Conservation (phyloP, 2,797 vertebrate genomes). For the Eupleurogrammus muticus region DNA sequence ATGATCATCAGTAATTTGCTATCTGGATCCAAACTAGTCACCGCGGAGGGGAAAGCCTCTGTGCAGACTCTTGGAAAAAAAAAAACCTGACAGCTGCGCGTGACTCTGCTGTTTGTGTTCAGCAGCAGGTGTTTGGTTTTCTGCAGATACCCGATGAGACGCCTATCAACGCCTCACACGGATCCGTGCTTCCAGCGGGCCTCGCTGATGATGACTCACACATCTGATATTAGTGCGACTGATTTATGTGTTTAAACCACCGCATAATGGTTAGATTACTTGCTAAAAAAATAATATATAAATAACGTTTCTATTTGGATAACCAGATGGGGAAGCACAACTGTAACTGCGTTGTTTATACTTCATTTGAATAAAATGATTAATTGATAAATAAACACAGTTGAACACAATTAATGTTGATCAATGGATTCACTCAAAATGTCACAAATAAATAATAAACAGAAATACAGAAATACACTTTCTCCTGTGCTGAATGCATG, state of each 20-base stretch:
- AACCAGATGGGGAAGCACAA: not conserved
- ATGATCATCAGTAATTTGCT: conserved; percentile 34
- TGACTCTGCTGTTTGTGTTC: conserved; percentile 37
- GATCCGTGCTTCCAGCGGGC: not conserved
- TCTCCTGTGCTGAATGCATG: not conserved
- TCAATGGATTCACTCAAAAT: not conserved
- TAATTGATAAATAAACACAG: too few relatives aligned
- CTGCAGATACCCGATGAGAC: conserved; percentile 2
- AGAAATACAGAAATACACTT: too few relatives aligned
- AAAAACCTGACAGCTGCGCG: conserved; percentile 29
- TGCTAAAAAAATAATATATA: conserved; percentile 4
- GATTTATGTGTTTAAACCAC: conserved; percentile 3
- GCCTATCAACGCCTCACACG: conserved; percentile 28
- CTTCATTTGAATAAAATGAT: too few relatives aligned
- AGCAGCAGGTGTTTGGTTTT: conserved; percentile 51
- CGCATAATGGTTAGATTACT: conserved; percentile 1
- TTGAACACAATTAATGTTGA: not conserved
- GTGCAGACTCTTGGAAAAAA: conserved; percentile 48
- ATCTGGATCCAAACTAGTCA: conserved; percentile 46
- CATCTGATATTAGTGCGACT: conserved; percentile 23
- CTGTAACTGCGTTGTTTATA: not conserved
- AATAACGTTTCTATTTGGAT: not conserved
- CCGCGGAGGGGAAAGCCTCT: conserved; percentile 46
- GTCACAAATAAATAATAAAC: not conserved
- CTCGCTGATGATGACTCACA: conserved; percentile 2